phyloP scores from a whole-genome alignment of 2,797 vertebrate genomes.

The Danio kyathit region DNA sequence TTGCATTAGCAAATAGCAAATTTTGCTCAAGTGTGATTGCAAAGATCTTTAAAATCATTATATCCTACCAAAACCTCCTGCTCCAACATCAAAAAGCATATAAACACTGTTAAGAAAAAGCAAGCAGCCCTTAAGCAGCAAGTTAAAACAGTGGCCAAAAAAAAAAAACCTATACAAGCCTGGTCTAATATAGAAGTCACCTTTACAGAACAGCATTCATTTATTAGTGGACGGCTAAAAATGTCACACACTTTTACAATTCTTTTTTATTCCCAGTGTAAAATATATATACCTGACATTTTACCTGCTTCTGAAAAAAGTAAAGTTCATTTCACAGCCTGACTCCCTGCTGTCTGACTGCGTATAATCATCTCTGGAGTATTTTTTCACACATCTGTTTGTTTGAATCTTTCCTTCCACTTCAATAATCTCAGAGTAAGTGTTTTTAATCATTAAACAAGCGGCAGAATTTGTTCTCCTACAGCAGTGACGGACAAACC shows the following conservation, averaged over 20 bases:
- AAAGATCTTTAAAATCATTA: background rate
- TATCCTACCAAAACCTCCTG: background rate
- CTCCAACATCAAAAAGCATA: background rate
- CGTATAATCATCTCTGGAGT: background rate
- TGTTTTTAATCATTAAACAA: constrained; percentile 31
- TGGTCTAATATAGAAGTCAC: constrained; percentile 25
- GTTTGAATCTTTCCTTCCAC: constrained; percentile 34
- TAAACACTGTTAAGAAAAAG: background rate
- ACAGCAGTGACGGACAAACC: constrained; percentile 21
- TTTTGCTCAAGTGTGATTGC: no score
- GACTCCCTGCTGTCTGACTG: background rate
- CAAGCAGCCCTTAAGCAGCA: background rate
- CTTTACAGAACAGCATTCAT: constrained; percentile 44
- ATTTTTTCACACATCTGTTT: constrained; percentile 42
- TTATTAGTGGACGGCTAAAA: constrained; percentile 29
- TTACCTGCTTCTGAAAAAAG: constrained; percentile 6
- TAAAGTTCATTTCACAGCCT: constrained; percentile 23
- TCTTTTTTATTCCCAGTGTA: background rate
- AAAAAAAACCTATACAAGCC: background rate
- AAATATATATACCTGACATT: constrained; percentile 43
- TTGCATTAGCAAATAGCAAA: background rate
- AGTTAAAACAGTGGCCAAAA: background rate
- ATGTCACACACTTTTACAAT: constrained; percentile 40
- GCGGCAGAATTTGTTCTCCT: constrained; percentile 4
- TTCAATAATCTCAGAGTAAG: constrained; percentile 22